Base-by-base conservation (phyloP, 2,797 vertebrate species). In the Perodicticus potto region DNA sequence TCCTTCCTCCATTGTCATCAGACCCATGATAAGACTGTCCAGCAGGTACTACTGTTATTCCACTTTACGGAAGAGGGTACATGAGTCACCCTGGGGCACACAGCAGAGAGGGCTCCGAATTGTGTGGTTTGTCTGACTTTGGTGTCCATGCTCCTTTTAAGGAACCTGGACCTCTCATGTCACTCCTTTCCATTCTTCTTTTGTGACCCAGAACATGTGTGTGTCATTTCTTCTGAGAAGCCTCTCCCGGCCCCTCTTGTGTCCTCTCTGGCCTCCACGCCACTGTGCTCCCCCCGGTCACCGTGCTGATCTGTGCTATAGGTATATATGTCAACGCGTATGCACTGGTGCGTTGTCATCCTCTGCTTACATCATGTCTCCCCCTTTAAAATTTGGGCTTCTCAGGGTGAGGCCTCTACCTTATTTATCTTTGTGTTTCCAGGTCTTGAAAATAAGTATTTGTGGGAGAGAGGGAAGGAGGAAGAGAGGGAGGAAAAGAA, bases 401-500 rank as follows among this genome's bases (percentile, higher is more conserved):
- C 29, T 93, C 27, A 11, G 55, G 74, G 10, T 70, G n/a, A 92
- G 57, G 13, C 22, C 13, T 76, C 20, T 29, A 37, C 49, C 32
- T 86, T 89, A 57, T 93, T 95, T 85, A 80, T 83, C 40, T 88
- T 85, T 63, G 45, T 93, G 22, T 93, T 88, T 95, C 65, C 55
- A 90, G 65, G 45, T 8, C 86, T 94, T 17, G 11, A 92, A 87
- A 95, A 86, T 49, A 92, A 96, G 69, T 80, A 76, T 74, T 2
- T 84, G n/a, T 81, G 65, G 80, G 11, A 65, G 69, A 86, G 91
- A 93, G 34, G 22, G 53, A 59, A 85, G 76, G 53, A 85, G 65
- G 17, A 27, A 86, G 55, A 67, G 53, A 43, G 9, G 1, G 43
- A 49, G 29, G 11, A 81, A 74, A 76, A 73, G 82, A 84, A 32